Evolutionary conservation across 1,140 invertebrate species (phyloP), one percentile per base, ranked within the genome.

Genomic region (Fopius arisanus): DNA sequence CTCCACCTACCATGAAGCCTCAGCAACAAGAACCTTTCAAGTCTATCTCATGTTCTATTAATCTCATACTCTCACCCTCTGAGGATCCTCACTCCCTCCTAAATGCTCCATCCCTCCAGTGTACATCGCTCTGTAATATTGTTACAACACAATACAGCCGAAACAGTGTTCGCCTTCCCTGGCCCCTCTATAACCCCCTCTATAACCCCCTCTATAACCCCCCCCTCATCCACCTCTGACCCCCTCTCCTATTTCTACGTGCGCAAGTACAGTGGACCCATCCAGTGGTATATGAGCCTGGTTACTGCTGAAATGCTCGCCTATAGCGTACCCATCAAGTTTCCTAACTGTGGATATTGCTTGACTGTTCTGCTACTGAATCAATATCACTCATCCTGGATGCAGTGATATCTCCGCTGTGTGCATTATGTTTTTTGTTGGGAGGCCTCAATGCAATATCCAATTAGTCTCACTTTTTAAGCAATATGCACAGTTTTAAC

Each of bases 11-110:
- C 14, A 41, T 23, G 31, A 33, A 23, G 14, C 69, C 21, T 29
- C 31, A 31, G n/a, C 69, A 59, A 54, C 40, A 43, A 29, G 28
- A 29, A 54, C 48, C 65, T 73, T 66, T 78, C 67, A 70, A 75
- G 48, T 79, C 70, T 62, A n/a, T 72, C 29, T 76, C 31, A 75
- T 67, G 48, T 67, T 73, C 19, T 67, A 67, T 73, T 67, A 67
- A 66, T 70, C n/a, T 51, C 31, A 63, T 48, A 43, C 41, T 68
- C 16, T 31, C 41, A 41, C 31, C 69, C 74, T 41, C 70, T 73
- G 43, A 65, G 66, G 40, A 68, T 43, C 40, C 69, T 78, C 67
- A 74, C 26, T 67, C 48, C 67, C 19, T 69, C 62, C 59, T 19
- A 31, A 29, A 70, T 10, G 72, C 23, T 65, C 23, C 69, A 51